Base-by-base conservation (phyloP, 1,140 invertebrate species). In the Penaeus indicus region DNA sequence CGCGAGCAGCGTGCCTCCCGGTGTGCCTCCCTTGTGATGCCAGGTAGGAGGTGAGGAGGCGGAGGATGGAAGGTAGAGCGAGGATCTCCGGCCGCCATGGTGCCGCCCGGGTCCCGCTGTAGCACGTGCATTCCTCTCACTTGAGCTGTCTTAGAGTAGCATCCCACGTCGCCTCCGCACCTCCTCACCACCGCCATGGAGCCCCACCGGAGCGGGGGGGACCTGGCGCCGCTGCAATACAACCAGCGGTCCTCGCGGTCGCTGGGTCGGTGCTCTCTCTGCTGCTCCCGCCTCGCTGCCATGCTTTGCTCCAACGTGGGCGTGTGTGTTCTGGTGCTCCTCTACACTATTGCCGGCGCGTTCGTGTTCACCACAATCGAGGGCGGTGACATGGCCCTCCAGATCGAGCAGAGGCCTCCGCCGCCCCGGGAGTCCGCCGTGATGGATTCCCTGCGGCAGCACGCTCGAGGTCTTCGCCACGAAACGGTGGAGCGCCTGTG, bases 401-500 rank as follows among this genome's bases (percentile, higher is more conserved):
- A 64, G 69, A 16, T 88, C 13, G 64, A 82, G 21, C 69, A 80
- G 2, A 3, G 21, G 11, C 85, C 85, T 3, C 75, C 77, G 11
- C 75, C 85, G 1, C 86, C 86, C 16, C 16, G 86, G 54, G 86
- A 88, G 54, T 67, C 86, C 0, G 86, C 86, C 13, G 86, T 88
- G 25, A 78, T 88, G 80, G 86, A 88, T 18, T 88, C 86, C 16
- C 60, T 88, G 5, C 80, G 77, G 54, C 85, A 86, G 38, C 75
- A 90, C 64, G 85, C 89, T n/a, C 92, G 92, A 88, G 93, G 94
- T 81, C 88, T 91, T 64, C 91, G 91, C 3, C 84, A 90, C 85
- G 92, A 78, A 78, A 92, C 93, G n/a, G 93, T 94, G 0, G 91
- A 93, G 75, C 91, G 93, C 22, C 92, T 99, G 90, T 99, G 98